These are phyloP conservation scores for Dynastes tityus DNA, from an alignment of 2,888 invertebrate genomes.

Conservation along the genomic window DNA sequence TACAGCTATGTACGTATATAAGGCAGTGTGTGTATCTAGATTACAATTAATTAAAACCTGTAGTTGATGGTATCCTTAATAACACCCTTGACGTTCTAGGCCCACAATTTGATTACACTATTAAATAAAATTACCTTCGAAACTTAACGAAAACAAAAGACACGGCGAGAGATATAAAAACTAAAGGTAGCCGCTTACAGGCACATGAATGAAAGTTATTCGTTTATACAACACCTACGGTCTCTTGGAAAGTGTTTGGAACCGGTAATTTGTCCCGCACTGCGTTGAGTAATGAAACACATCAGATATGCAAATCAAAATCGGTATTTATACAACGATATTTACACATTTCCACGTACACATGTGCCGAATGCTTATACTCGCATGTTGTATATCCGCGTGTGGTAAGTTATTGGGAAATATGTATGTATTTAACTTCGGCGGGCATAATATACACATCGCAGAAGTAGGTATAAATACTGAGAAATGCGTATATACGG, in stretches of 20 bases:
- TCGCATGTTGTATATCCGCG: background rate
- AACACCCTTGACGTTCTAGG: no score
- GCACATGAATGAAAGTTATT: background rate
- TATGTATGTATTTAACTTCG: background rate
- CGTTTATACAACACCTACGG: constrained; percentile 22
- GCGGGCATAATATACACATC: no score
- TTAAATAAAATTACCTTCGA: no score
- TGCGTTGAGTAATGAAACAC: constrained; percentile 34
- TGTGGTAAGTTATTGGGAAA: constrained; percentile 16
- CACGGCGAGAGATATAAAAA: no score
- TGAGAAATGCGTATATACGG: no score
- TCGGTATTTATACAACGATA: constrained; percentile 24
- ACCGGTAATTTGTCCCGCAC: constrained; percentile 36
- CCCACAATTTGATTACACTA: no score
- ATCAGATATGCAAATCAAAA: constrained; percentile 41
- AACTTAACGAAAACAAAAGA: no score
- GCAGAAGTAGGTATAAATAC: no score
- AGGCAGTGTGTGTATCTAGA: no score
- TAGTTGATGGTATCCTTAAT: no score
- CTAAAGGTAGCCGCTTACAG: background rate
- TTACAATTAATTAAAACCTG: no score
- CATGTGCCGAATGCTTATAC: background rate
- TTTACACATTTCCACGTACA: constrained; percentile 19
- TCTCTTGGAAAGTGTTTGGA: constrained; percentile 35
- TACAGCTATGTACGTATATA: no score